Evolutionary conservation across 2,888 invertebrate genomes (phyloP).

Genomic region (Oscheius sp.): DNA sequence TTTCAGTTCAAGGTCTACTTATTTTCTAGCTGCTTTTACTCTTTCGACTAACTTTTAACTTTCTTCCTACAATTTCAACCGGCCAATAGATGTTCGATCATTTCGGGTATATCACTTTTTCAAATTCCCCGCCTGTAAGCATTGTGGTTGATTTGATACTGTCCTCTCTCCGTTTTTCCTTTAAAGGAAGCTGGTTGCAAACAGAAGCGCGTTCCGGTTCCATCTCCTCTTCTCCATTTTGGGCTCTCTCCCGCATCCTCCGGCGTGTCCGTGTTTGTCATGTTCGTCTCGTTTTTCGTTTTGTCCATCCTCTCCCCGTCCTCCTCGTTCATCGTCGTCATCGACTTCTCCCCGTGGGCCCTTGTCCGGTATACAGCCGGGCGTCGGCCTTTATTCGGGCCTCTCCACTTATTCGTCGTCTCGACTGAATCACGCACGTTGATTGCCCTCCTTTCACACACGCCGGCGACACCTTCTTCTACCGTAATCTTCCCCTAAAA

Average conservation of each 20-base stretch:
- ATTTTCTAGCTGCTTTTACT: too few relatives aligned
- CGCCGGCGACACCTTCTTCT: too few relatives aligned
- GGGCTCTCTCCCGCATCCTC: conserved; percentile 7
- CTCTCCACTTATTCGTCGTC: conserved; percentile 29
- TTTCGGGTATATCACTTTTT: too few relatives aligned
- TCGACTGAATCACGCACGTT: conserved; percentile 38
- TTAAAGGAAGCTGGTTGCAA: too few relatives aligned
- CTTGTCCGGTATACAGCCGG: not conserved
- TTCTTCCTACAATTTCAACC: too few relatives aligned
- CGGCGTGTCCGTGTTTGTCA: conserved; percentile 31
- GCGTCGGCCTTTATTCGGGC: not conserved
- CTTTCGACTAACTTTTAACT: too few relatives aligned
- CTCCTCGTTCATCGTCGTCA: not conserved
- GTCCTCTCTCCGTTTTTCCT: not conserved
- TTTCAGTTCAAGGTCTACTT: not conserved
- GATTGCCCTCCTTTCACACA: conserved; percentile 39
- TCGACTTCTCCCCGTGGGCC: not conserved
- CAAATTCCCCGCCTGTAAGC: too few relatives aligned
- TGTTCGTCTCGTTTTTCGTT: conserved; percentile 34
- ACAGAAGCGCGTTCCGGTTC: too few relatives aligned
- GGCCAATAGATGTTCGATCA: too few relatives aligned
- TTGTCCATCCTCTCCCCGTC: not conserved
- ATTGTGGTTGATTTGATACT: not conserved
- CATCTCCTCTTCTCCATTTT: not conserved
- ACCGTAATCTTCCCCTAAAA: conserved; percentile 37